Evolutionary conservation across 2,888 invertebrate genomes (phyloP).

Genomic region (Neelides folsomi): DNA sequence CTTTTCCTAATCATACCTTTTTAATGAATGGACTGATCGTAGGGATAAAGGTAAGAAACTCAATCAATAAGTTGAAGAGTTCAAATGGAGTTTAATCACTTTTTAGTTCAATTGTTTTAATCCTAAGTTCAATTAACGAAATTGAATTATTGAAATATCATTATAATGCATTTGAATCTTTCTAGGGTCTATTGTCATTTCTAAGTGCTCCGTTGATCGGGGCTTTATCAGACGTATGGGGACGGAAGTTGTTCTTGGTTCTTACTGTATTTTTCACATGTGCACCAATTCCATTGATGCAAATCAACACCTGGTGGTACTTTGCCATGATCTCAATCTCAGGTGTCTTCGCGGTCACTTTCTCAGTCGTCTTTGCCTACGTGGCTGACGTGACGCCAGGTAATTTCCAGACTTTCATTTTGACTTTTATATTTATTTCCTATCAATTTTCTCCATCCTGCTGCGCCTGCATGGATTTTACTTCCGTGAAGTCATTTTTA

Average conservation of each 20-base stretch:
- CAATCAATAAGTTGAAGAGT: not conserved
- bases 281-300: constrained; percentile 96
- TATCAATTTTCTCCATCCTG: too few species aligned
- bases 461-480: too few species aligned
- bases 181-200: constrained; percentile 84
- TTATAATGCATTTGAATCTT: constrained; percentile 28
- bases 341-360: constrained; percentile 97
- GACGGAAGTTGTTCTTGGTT: constrained; percentile 91
- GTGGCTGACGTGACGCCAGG: constrained; percentile 86
- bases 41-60: constrained; percentile 65
- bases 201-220: constrained; percentile 94
- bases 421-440: too few species aligned
- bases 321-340: constrained; percentile 98
- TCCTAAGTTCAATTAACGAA: too few species aligned
- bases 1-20: constrained; percentile 97
- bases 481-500: too few species aligned
- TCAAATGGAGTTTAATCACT: constrained; percentile 33
- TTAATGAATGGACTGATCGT: constrained; percentile 99
- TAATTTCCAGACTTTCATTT: constrained; percentile 6
- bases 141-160: too few species aligned
- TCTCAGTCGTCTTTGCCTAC: constrained; percentile 98
- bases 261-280: constrained; percentile 98
- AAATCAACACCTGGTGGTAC: constrained; percentile 98
- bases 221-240: constrained; percentile 95
- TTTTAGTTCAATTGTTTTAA: too few species aligned